Conservation (phyloP, 2,113 vertebrate species). For the Cyprinus carpio region DNA sequence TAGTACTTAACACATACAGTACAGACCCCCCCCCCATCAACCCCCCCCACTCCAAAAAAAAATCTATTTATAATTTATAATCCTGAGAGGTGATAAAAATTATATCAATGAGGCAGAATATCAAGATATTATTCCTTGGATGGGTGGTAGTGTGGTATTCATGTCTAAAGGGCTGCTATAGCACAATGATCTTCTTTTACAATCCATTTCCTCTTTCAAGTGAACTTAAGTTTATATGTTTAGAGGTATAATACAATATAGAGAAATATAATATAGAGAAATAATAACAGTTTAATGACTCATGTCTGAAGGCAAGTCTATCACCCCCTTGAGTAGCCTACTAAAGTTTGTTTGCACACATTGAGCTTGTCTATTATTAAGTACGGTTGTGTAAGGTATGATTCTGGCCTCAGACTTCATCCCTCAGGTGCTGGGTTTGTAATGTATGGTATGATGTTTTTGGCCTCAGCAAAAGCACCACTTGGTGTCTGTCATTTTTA, state of each 20-base stretch:
- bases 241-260: neutral
- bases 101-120: neutral
- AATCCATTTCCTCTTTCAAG: neutral
- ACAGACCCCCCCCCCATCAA: too few relatives aligned
- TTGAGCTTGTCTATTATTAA: neutral
- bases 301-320: neutral
- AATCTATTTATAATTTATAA: neutral
- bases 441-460: slow-evolving; percentile 2
- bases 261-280: neutral
- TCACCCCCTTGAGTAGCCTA: neutral
- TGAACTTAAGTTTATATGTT: neutral
- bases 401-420: neutral
- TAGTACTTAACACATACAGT: too few relatives aligned
- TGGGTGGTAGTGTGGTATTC: neutral
- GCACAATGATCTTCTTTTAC: neutral
- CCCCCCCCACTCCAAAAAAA: too few relatives aligned
- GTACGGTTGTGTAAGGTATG: neutral
- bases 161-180: neutral
- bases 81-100: neutral
- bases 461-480: neutral
- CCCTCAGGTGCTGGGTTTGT: neutral
- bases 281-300: neutral
- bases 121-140: neutral
- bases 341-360: neutral
- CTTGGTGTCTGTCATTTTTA: slow-evolving; percentile 49